phyloP scores from a whole-genome alignment of 2,797 vertebrate genomes.

The Myotis findleyi region DNA sequence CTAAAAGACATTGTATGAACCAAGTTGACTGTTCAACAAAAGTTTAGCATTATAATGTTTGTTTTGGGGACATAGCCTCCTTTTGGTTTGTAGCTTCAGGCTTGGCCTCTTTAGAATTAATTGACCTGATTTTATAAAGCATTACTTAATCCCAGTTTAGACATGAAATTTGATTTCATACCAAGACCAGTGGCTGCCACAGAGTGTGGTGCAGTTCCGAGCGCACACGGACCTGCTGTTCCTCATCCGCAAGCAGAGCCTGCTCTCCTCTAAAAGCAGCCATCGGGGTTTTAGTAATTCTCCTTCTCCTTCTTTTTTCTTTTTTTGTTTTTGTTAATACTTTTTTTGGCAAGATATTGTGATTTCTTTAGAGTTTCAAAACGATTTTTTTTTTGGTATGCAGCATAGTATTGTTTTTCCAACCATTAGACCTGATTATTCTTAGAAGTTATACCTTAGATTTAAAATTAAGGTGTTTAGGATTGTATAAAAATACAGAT shows the following conservation, averaged over 20 bases:
- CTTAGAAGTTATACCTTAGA: slow-evolving; percentile 78
- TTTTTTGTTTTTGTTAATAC: slow-evolving; percentile 11
- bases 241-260: not conserved
- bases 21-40: not conserved
- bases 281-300: not conserved
- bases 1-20: not conserved
- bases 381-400: not conserved
- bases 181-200: not conserved
- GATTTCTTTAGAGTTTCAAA: slow-evolving; percentile 16
- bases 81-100: slow-evolving; percentile 65
- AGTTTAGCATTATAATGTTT: not conserved
- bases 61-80: not conserved
- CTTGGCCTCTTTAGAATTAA: slow-evolving; percentile 76
- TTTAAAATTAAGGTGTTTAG: slow-evolving; percentile 76
- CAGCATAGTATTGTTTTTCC: not conserved
- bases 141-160: slow-evolving; percentile 78
- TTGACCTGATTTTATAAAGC: slow-evolving; percentile 65
- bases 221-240: not conserved
- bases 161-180: slow-evolving; percentile 22
- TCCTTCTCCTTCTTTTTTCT: no score
- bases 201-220: not conserved
- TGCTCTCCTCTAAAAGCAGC: not conserved
- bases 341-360: not conserved
- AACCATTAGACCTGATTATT: slow-evolving; percentile 44
- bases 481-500: slow-evolving; percentile 77